Evolutionary conservation across 2,797 vertebrate species (phyloP).

Genomic region (Pangasius sanitwongsei): DNA sequence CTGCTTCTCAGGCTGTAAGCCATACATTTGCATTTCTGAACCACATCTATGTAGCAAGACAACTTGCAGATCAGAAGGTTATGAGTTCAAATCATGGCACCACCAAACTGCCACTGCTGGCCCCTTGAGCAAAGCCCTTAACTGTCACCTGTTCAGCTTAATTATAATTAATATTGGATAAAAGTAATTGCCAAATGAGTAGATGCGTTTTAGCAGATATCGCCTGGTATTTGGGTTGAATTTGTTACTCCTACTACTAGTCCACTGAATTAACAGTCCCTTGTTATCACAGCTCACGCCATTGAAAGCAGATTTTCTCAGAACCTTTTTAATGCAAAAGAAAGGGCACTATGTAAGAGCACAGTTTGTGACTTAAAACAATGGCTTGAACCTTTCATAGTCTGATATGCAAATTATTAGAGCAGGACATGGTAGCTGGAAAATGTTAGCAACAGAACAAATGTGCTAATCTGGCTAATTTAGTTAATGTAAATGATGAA

Average conservation of each 20-base stretch:
- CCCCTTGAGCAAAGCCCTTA: background rate
- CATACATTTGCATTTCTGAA: background rate
- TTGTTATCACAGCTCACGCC: background rate
- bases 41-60: background rate
- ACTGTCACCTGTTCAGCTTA: background rate
- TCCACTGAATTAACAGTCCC: background rate
- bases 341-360: background rate
- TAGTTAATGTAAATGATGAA: background rate
- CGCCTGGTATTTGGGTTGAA: background rate
- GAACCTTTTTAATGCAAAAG: background rate
- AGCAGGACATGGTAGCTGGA: background rate
- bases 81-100: background rate
- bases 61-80: background rate
- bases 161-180: background rate
- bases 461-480: background rate
- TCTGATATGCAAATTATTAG: background rate
- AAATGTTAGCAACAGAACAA: background rate
- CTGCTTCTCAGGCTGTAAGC: background rate
- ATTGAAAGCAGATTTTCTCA: background rate
- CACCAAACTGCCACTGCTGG: background rate
- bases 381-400: background rate
- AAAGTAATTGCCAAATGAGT: background rate
- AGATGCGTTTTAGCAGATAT: background rate
- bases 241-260: background rate
- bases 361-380: background rate